A percentile compares a stretch with the other conserved stretches of the same genome.
phyloP scores from a whole-genome alignment of 30 jellyfish, hydroid and myxozoan species.

The Aurelia coerulea region DNA sequence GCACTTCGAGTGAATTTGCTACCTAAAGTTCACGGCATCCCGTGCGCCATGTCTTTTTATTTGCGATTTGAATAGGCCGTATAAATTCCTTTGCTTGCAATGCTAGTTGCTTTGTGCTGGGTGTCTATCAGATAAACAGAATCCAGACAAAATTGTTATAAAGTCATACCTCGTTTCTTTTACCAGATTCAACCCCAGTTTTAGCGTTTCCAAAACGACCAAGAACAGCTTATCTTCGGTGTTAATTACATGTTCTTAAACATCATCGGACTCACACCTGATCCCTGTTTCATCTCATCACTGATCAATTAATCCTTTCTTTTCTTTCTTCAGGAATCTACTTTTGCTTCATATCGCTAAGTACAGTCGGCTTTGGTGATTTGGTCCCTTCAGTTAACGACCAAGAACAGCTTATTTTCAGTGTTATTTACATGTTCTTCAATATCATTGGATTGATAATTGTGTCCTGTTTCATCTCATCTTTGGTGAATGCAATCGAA shows the following conservation, averaged over 20 bases:
- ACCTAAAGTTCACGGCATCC: too few species aligned
- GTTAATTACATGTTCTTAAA: constrained; percentile 30
- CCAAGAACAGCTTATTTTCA: not conserved
- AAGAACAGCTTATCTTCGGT: not conserved
- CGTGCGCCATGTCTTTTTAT: too few species aligned
- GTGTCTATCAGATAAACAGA: too few species aligned
- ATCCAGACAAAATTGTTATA: too few species aligned
- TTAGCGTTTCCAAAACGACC: not conserved
- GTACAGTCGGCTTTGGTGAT: constrained; percentile 66
- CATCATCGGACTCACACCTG: constrained; percentile 25
- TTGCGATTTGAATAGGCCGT: too few species aligned
- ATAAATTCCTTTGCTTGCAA: too few species aligned
- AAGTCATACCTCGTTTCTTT: too few species aligned
- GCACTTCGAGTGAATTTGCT: too few species aligned
- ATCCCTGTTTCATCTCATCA: constrained; percentile 37
- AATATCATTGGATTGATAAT: constrained; percentile 38
- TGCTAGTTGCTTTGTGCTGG: too few species aligned
- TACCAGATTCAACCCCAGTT: too few species aligned
- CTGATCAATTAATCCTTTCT: not conserved
- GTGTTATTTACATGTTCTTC: constrained; percentile 37
- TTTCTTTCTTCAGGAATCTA: constrained; percentile 12
- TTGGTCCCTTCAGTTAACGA: constrained; percentile 13
- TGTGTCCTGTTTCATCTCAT: constrained; percentile 9
- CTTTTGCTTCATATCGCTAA: constrained; percentile 38
- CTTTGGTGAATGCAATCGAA: constrained; percentile 15